phyloP scores from a whole-genome alignment of 2,888 invertebrate genomes.

The Stramonita haemastoma region DNA sequence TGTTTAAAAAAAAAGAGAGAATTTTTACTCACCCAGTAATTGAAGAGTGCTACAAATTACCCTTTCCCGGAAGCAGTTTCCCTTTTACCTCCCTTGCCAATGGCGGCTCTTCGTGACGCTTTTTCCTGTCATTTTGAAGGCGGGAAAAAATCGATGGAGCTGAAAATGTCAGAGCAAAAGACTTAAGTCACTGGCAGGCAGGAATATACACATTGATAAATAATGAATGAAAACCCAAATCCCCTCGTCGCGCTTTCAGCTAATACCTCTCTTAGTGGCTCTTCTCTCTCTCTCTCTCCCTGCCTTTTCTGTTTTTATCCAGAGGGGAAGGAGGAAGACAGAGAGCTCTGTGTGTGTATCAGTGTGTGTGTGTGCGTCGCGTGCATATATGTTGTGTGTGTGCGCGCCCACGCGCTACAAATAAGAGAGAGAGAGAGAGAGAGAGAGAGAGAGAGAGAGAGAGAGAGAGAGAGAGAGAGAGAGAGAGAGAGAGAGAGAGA shows the following conservation, averaged over 20 bases:
- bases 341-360: neutral
- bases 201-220: constrained; percentile 32
- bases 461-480: constrained; percentile 3
- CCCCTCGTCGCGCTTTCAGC: neutral
- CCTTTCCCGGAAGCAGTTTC: constrained; percentile 15
- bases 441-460: neutral
- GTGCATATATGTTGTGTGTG: too few relatives aligned
- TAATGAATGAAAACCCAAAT: constrained; percentile 33
- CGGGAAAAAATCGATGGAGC: neutral
- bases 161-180: constrained; percentile 23
- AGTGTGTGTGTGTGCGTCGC: too few relatives aligned
- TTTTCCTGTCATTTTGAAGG: neutral
- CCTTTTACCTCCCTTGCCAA: neutral
- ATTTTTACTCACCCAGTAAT: neutral
- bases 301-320: neutral
- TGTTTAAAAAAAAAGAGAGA: too few relatives aligned
- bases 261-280: constrained; percentile 13
- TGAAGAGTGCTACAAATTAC: constrained; percentile 13
- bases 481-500: constrained; percentile 24
- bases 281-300: neutral
- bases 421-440: neutral
- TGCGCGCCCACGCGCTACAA: neutral
- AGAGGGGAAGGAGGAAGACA: neutral
- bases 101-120: neutral
- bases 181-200: constrained; percentile 18